Conservation (phyloP, 2,113 vertebrate genomes). For the Stigmatopora argus region DNA sequence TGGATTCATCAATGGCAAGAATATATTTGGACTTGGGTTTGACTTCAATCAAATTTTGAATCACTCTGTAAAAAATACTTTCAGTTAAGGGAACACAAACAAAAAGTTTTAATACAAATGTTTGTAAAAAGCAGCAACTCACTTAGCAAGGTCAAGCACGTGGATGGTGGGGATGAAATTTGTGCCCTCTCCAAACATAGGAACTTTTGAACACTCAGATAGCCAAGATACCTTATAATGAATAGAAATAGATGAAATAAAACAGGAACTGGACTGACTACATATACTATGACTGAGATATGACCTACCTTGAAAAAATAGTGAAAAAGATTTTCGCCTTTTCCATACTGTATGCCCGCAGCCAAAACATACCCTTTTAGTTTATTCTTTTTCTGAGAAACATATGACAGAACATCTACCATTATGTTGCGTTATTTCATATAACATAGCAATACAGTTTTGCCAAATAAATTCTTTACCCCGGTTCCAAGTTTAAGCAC, state of each 20-base stretch:
- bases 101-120: not conserved
- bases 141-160: constrained; percentile 83
- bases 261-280: not conserved
- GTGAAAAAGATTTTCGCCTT: constrained; percentile 82
- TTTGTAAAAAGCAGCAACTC: not conserved
- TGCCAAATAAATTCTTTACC: constrained; percentile 63
- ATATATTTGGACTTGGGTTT: constrained; percentile 76
- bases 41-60: constrained; percentile 81
- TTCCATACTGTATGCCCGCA: constrained; percentile 84
- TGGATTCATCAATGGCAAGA: constrained; percentile 82
- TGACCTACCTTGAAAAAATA: constrained; percentile 85
- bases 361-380: constrained; percentile 78
- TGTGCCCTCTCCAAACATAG: constrained; percentile 78
- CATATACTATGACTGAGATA: not conserved
- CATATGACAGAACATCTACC: not conserved
- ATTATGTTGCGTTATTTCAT: not conserved
- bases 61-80: constrained; percentile 68
- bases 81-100: not conserved
- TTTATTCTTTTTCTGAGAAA: constrained; percentile 72
- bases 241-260: constrained; percentile 2
- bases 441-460: not conserved
- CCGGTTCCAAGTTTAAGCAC: constrained; percentile 78
- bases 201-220: constrained; percentile 72
- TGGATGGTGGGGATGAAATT: constrained; percentile 89
- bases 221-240: constrained; percentile 75